Conservation (phyloP, 1,140 invertebrate genomes). For the Euura saliciscinereae region DNA sequence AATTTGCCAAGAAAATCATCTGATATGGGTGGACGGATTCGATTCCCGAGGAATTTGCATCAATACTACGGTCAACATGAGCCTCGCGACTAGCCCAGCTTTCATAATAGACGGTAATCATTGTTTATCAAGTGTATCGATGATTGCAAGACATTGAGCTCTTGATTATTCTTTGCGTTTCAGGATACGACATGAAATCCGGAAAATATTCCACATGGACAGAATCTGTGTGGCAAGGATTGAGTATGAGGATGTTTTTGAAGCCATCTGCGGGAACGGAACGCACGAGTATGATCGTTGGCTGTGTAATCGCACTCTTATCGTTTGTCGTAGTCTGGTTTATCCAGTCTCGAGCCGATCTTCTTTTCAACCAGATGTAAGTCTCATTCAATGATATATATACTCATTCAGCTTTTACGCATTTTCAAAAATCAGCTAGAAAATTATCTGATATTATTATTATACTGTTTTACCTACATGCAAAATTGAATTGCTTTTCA, state of each 20-base stretch:
- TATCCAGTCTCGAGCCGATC: slow-evolving; percentile 67
- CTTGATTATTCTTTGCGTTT: slow-evolving; percentile 24
- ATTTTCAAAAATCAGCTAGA: background rate
- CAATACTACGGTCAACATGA: slow-evolving; percentile 75
- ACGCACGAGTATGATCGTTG: slow-evolving; percentile 68
- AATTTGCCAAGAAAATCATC: slow-evolving; percentile 47
- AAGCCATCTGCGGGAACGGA: slow-evolving; percentile 75
- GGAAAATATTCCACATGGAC: slow-evolving; percentile 88
- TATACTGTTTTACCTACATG: no score
- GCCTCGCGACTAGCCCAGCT: slow-evolving; percentile 79
- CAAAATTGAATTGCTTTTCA: no score
- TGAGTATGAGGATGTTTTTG: slow-evolving; percentile 82
- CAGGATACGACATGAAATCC: slow-evolving; percentile 82
- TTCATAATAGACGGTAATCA: slow-evolving; percentile 72
- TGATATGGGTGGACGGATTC: slow-evolving; percentile 64
- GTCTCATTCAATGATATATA: background rate
- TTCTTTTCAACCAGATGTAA: slow-evolving; percentile 64
- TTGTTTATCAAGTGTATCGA: slow-evolving; percentile 3
- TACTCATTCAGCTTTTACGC: background rate
- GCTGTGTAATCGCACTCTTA: slow-evolving; percentile 66
- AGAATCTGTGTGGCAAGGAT: slow-evolving; percentile 83
- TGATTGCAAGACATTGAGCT: slow-evolving; percentile 8
- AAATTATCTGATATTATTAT: background rate
- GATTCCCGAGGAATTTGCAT: slow-evolving; percentile 76
- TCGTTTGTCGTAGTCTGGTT: slow-evolving; percentile 76